phyloP scores from a whole-genome alignment of 2,888 invertebrate species.

The Rhingia campestris region DNA sequence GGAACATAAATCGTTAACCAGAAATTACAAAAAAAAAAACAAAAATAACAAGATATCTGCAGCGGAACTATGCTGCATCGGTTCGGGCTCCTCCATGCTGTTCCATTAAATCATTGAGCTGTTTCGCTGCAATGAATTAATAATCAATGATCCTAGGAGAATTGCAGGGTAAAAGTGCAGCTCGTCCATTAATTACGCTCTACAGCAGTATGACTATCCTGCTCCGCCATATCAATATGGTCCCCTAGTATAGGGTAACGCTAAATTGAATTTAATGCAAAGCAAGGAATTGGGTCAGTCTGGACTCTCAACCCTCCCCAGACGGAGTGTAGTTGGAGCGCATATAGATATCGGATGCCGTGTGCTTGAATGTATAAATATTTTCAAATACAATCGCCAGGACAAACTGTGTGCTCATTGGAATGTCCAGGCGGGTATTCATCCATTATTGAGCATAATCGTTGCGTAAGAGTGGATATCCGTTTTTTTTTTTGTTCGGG shows the following conservation, averaged over 20 bases:
- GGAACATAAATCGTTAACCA: constrained; percentile 44
- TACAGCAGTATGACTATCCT: not conserved
- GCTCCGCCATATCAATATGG: not conserved
- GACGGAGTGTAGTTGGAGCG: no score
- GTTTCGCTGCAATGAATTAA: constrained; percentile 68
- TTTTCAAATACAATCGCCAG: no score
- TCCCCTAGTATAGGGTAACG: not conserved
- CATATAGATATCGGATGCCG: no score
- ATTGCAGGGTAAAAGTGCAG: constrained; percentile 49
- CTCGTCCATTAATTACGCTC: constrained; percentile 57
- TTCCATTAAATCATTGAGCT: constrained; percentile 66
- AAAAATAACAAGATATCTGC: constrained; percentile 15
- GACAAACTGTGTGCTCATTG: no score
- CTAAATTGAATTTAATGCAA: constrained; percentile 63
- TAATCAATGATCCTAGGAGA: constrained; percentile 66
- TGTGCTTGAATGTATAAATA: no score
- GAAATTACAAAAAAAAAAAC: constrained; percentile 1
- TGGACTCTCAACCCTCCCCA: not conserved
- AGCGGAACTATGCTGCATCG: constrained; percentile 23
- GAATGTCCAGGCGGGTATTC: no score
- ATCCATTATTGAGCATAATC: no score
- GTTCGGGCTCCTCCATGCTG: constrained; percentile 22
- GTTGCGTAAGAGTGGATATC: no score
- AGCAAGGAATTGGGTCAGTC: constrained; percentile 55
- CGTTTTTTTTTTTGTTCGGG: no score